phyloP scores from a whole-genome alignment of 2,797 vertebrate genomes.

The Gorsachius magnificus region DNA sequence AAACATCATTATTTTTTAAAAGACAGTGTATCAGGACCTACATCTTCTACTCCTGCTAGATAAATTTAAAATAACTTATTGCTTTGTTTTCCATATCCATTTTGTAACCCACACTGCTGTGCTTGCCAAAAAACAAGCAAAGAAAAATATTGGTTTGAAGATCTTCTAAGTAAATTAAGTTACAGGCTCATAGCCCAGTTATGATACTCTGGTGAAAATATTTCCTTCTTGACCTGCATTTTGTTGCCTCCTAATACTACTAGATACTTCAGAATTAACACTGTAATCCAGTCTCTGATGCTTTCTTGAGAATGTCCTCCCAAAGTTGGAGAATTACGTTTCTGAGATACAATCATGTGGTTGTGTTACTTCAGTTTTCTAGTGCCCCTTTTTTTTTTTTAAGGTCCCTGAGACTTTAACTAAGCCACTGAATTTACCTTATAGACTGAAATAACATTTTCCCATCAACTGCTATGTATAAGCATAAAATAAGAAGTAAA shows the following conservation, averaged over 20 bases:
- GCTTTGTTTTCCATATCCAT: neutral
- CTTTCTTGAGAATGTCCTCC: neutral
- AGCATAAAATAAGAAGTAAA: neutral
- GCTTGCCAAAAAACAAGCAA: neutral
- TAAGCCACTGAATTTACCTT: neutral
- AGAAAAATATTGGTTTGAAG: neutral
- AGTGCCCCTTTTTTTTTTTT: neutral
- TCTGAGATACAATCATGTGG: neutral
- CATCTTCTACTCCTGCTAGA: neutral
- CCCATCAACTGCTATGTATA: neutral
- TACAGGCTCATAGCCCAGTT: neutral
- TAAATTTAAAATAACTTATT: neutral
- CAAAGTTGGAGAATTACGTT: neutral
- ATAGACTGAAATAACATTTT: neutral
- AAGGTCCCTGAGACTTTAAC: neutral
- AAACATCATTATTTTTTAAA: neutral
- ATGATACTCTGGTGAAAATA: neutral
- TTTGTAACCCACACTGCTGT: neutral
- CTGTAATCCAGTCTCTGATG: neutral
- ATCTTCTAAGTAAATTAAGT: neutral
- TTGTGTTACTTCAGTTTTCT: neutral
- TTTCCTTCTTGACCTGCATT: neutral
- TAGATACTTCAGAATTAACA: neutral
- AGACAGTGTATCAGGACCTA: neutral
- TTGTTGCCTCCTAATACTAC: neutral